Conservation (phyloP, 2,797 vertebrate genomes). For the Helostoma temminkii region DNA sequence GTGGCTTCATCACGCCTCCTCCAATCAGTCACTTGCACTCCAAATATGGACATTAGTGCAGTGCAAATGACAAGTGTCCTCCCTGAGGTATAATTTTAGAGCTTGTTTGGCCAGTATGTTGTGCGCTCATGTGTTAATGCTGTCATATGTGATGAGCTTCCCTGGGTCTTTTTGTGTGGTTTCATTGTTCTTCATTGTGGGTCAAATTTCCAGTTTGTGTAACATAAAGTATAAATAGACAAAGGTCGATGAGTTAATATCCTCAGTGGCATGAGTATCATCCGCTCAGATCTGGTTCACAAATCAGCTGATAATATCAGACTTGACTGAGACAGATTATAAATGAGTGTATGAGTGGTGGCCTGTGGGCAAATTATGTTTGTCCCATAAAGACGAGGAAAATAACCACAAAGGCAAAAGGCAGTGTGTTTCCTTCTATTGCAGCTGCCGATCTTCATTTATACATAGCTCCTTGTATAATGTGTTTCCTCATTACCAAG, state of each 20-base stretch:
- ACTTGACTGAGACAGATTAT: background rate
- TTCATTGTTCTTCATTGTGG: conserved; percentile 52
- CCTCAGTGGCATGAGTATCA: background rate
- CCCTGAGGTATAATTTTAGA: conserved; percentile 31
- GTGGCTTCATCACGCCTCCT: conserved; percentile 36
- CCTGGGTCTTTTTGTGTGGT: conserved; percentile 43
- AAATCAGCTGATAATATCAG: background rate
- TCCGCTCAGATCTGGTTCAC: background rate
- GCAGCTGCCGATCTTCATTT: background rate
- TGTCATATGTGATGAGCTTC: conserved; percentile 39
- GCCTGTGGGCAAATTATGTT: background rate
- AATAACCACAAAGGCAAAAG: too few relatives aligned
- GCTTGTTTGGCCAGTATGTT: conserved; percentile 37
- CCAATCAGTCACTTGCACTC: conserved; percentile 70
- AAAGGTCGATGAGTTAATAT: conserved; percentile 20
- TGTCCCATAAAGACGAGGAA: background rate
- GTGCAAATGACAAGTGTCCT: conserved; percentile 47
- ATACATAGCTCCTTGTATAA: background rate
- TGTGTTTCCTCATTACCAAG: background rate
- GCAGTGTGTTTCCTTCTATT: too few relatives aligned
- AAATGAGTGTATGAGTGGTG: background rate
- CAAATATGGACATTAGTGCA: conserved; percentile 69
- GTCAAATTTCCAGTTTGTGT: conserved; percentile 41
- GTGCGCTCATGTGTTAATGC: background rate
- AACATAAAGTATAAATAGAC: conserved; percentile 38